A percentile compares a stretch with the other conserved stretches of the same genome.
Conservation (phyloP, 2,888 invertebrate species). For the Apeira syringaria region DNA sequence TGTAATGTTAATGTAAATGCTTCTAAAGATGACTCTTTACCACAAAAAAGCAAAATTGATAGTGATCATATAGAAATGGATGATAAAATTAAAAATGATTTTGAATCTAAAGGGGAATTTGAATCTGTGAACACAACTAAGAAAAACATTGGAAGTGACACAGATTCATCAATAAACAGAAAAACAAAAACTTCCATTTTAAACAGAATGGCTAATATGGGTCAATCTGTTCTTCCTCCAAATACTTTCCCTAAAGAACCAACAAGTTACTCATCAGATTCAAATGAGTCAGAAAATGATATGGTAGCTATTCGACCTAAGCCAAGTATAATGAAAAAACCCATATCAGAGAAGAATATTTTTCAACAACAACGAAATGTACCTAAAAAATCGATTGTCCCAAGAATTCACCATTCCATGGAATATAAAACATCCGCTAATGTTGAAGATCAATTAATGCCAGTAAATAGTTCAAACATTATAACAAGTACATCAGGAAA, state of each 20-base stretch:
- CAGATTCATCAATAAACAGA: constrained; percentile 58
- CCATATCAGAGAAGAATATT: constrained; percentile 5
- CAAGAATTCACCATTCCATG: constrained; percentile 31
- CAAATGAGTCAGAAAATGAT: constrained; percentile 45
- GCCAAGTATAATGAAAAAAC: constrained; percentile 19
- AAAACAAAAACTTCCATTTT: constrained; percentile 67
- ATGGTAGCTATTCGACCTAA: constrained; percentile 55
- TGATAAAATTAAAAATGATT: too few species aligned
- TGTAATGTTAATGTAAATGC: constrained; percentile 46
- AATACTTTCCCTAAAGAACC: constrained; percentile 36
- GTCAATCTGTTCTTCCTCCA: constrained; percentile 67
- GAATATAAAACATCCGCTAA: constrained; percentile 30
- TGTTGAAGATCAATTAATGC: constrained; percentile 49
- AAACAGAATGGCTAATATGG: constrained; percentile 72
- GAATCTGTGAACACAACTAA: not conserved
- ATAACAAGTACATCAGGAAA: constrained; percentile 36
- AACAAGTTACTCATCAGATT: constrained; percentile 67
- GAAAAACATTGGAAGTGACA: constrained; percentile 58
- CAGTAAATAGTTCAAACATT: constrained; percentile 43
- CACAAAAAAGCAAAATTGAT: too few species aligned
- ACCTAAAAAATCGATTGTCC: constrained; percentile 31
- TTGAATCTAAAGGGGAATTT: too few species aligned
- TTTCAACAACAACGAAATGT: constrained; percentile 33
- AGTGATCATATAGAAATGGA: too few species aligned
- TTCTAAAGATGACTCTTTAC: constrained; percentile 22